Evolutionary conservation across 2,113 vertebrate genomes (phyloP).

Genomic region (Muntiacus reevesi): DNA sequence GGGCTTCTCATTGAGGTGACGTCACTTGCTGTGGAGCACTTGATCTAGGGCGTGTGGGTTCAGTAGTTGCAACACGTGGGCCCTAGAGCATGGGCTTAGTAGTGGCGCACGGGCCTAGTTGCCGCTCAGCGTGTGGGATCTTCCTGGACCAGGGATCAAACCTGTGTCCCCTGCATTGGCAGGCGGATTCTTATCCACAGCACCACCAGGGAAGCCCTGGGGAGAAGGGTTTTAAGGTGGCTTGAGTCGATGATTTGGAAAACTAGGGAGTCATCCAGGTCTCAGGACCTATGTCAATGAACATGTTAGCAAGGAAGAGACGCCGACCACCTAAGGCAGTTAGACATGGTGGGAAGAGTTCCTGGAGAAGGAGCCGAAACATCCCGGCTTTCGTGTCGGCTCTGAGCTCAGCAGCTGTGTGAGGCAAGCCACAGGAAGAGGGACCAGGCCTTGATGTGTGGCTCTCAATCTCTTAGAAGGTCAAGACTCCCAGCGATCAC

Average conservation of each 20-base stretch:
- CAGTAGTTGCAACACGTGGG: background rate
- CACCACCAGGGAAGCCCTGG: background rate
- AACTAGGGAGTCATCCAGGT: background rate
- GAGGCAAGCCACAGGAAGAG: background rate
- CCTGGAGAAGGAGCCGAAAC: too few species aligned
- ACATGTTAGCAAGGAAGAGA: background rate
- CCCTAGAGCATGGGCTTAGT: background rate
- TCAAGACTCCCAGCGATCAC: background rate
- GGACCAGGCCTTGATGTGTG: background rate
- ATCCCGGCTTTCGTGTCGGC: background rate
- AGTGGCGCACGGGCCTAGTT: accelerated
- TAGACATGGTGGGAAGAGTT: background rate
- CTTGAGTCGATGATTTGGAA: background rate
- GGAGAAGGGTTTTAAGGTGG: background rate
- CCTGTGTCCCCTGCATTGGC: background rate
- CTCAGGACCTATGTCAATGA: background rate
- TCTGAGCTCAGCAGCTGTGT: background rate
- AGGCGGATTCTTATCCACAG: background rate
- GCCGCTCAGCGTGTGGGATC: background rate
- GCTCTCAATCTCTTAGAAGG: background rate
- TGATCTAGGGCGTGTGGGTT: background rate
- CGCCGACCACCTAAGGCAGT: too few species aligned
- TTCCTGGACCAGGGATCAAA: background rate
- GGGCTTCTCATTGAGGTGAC: background rate
- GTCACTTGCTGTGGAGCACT: background rate